Evolutionary conservation across 1,140 invertebrate species (phyloP), one percentile per base, ranked within the genome.

Genomic region (Scaptomyza graminum): DNA sequence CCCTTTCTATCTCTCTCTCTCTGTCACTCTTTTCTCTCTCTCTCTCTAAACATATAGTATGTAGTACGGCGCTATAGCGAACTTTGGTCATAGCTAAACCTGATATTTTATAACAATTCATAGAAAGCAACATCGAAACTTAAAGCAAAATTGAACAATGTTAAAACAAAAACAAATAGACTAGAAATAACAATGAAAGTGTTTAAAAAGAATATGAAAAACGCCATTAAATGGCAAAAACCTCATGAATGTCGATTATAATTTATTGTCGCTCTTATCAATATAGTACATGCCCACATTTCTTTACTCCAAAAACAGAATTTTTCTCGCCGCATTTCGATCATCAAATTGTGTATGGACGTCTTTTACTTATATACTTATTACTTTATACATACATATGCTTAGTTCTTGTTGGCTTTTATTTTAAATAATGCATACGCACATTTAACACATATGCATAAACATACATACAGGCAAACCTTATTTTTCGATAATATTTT

Each of bases 201-300:
- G 31, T n/a, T n/a, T n/a, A 9, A 34, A 34, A 13, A 43, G 56
- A 44, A 57, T 44, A 12, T 59, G 54, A 43, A 74, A 70, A 79
- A 55, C 50, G 82, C 83, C 82, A 87, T 87, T 44, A 68, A 87
- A 87, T 87, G 82, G 82, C 67, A 68, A 55, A 82, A 84, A 80
- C 79, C 78, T 76, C 79, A 88, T 88, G 64, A 82, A 72, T 67
- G 83, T 87, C 83, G 83, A 87, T 87, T 87, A 66, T 88, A 79
- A 88, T 87, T 88, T 87, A 87, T 87, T 88, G 82, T 68, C 76
- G 82, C 81, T 76, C 73, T 80, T 87, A 82, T 82, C 83, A 76
- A 60, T 41, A 63, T 25, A n/a, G n/a, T n/a, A 68, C 56, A 81
- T 67, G 60, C 55, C 59, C 59, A 51, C 18, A 13, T 55, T 47